phyloP scores from a whole-genome alignment of 2,113 vertebrate species.

The Psophia crepitans region DNA sequence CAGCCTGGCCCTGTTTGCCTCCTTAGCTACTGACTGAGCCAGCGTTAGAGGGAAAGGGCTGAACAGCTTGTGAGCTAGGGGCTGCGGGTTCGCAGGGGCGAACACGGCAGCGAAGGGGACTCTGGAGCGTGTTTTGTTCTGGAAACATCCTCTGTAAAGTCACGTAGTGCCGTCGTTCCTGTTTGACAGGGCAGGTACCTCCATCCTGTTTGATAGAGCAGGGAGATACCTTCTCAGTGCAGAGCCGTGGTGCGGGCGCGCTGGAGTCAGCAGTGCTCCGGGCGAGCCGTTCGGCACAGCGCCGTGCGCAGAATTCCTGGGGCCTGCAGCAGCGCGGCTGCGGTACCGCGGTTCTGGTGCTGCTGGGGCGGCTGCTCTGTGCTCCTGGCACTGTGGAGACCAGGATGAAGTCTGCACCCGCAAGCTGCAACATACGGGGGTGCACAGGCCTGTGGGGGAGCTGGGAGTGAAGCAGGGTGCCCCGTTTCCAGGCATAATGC shows the following conservation, averaged over 20 bases:
- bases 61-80: not conserved
- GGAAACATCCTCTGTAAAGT: not conserved
- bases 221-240: not conserved
- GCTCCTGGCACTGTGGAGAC: not conserved
- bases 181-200: not conserved
- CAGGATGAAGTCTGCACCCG: fast-evolving
- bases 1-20: not conserved
- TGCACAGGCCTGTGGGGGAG: fast-evolving
- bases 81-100: not conserved
- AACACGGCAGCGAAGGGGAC: fast-evolving
- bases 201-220: not conserved
- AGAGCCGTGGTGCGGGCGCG: fast-evolving
- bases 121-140: not conserved
- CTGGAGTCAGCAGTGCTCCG: fast-evolving
- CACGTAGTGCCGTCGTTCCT: not conserved
- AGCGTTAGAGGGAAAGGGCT: not conserved
- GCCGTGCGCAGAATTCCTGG: fast-evolving
- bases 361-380: fast-evolving
- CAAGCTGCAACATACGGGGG: fast-evolving
- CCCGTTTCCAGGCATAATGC: fast-evolving
- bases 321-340: fast-evolving
- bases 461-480: not conserved
- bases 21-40: not conserved
- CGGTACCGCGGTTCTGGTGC: fast-evolving
- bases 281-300: too few relatives aligned